These are phyloP conservation scores for Benitochromis conjunctus DNA, from an alignment of 2,113 vertebrate species.

Conservation along the genomic window DNA sequence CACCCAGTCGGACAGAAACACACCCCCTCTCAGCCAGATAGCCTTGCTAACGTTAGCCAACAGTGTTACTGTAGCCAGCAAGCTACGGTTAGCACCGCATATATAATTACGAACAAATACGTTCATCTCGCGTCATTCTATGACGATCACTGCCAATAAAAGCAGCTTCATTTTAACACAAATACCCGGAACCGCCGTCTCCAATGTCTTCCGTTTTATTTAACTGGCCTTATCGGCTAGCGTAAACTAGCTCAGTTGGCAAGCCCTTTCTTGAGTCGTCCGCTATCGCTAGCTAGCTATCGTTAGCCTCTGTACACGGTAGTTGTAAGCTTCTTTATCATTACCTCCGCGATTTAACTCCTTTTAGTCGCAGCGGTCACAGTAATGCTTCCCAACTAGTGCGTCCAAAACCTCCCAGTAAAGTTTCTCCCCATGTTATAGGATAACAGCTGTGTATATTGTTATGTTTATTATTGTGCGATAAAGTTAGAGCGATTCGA, in stretches of 20 bases:
- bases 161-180: not conserved
- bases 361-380: conserved; percentile 6
- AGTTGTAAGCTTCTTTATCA: conserved; percentile 50
- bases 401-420: not conserved
- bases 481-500: conserved; percentile 75
- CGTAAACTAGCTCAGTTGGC: conserved; percentile 6
- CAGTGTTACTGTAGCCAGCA: conserved; percentile 18
- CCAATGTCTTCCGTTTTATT: not conserved
- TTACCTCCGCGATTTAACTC: conserved; percentile 56
- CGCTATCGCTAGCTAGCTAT: conserved; percentile 46
- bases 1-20: not conserved
- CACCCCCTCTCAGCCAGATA: not conserved
- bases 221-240: not conserved
- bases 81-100: conserved; percentile 29
- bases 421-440: conserved; percentile 55
- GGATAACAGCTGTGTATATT: conserved; percentile 4
- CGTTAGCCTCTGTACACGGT: conserved; percentile 40
- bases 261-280: conserved; percentile 41
- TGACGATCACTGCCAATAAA: not conserved
- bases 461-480: conserved; percentile 68
- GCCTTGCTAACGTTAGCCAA: conserved; percentile 18
- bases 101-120: not conserved
- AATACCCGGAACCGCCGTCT: not conserved
- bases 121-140: not conserved
- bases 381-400: conserved; percentile 7